These are phyloP conservation scores for Andrena fulva DNA, from an alignment of 2,888 invertebrate species.

Conservation along the genomic window DNA sequence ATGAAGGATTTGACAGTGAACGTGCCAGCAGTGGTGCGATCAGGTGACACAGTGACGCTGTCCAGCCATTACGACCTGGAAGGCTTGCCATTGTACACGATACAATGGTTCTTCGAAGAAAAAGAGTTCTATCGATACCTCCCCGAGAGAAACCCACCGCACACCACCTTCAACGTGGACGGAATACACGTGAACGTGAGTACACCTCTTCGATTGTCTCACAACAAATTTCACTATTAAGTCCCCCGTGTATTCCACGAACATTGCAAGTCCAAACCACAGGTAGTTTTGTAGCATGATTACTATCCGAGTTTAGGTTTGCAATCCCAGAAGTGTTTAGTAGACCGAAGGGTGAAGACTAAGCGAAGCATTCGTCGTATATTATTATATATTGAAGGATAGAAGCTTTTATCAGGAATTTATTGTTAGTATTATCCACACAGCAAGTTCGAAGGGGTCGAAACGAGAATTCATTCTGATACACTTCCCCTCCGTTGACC, in stretches of 20 bases:
- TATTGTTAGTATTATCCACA: no score
- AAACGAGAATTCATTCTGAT: neutral
- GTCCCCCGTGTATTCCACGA: neutral
- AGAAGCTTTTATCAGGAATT: no score
- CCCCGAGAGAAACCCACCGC: slow-evolving; percentile 90
- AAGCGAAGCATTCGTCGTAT: neutral
- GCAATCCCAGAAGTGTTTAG: no score
- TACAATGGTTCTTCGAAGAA: slow-evolving; percentile 91
- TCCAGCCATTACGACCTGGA: slow-evolving; percentile 82
- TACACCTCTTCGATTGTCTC: slow-evolving; percentile 71
- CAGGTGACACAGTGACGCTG: slow-evolving; percentile 81
- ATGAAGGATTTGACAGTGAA: slow-evolving; percentile 80
- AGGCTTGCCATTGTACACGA: slow-evolving; percentile 87
- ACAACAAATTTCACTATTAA: neutral
- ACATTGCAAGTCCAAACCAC: neutral
- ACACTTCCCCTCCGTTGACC: neutral
- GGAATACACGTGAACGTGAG: slow-evolving; percentile 91
- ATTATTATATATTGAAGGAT: no score
- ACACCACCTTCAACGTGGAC: slow-evolving; percentile 89
- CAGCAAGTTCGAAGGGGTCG: neutral
- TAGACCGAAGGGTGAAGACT: no score
- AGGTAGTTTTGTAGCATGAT: neutral
- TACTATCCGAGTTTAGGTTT: neutral
- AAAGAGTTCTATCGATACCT: slow-evolving; percentile 92
- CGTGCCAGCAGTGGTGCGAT: slow-evolving; percentile 80